Evolutionary conservation across 2,888 invertebrate genomes (phyloP).

Genomic region (Periphyllus acericola): DNA sequence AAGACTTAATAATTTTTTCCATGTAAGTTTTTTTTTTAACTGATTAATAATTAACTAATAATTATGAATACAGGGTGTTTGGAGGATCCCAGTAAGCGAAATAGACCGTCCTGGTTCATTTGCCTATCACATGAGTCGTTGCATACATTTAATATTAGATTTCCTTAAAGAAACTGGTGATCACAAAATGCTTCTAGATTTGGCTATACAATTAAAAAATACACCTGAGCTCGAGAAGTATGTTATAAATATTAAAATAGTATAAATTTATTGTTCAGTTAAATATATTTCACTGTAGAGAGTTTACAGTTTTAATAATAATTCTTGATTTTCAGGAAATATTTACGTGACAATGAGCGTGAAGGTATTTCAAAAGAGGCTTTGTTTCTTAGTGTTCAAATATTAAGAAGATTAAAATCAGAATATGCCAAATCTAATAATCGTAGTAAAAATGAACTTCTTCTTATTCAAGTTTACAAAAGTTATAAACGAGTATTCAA

Average conservation of each 20-base stretch:
- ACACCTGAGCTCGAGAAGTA: conserved; percentile 89
- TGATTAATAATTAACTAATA: neutral
- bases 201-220: conserved; percentile 81
- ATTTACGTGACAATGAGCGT: conserved; percentile 85
- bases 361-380: conserved; percentile 84
- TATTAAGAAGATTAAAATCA: conserved; percentile 69
- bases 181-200: conserved; percentile 80
- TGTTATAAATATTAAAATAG: conserved; percentile 63
- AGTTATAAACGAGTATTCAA: conserved; percentile 59
- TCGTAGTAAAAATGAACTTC: conserved; percentile 55
- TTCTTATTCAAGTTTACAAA: conserved; percentile 62
- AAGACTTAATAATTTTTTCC: conserved; percentile 87
- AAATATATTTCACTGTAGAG: conserved; percentile 29
- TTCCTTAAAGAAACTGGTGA: conserved; percentile 83
- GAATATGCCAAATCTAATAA: conserved; percentile 37
- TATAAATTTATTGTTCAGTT: neutral
- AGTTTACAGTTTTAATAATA: neutral
- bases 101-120: conserved; percentile 93
- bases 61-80: conserved; percentile 76
- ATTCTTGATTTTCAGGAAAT: conserved; percentile 72
- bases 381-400: conserved; percentile 77
- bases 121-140: conserved; percentile 89
- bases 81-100: conserved; percentile 90
- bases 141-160: conserved; percentile 83
- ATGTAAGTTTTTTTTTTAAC: conserved; percentile 71